Evolutionary conservation across 2,113 vertebrate species (phyloP), one percentile per base, ranked within the genome.

Genomic region (Melanotaenia duboulayi): DNA sequence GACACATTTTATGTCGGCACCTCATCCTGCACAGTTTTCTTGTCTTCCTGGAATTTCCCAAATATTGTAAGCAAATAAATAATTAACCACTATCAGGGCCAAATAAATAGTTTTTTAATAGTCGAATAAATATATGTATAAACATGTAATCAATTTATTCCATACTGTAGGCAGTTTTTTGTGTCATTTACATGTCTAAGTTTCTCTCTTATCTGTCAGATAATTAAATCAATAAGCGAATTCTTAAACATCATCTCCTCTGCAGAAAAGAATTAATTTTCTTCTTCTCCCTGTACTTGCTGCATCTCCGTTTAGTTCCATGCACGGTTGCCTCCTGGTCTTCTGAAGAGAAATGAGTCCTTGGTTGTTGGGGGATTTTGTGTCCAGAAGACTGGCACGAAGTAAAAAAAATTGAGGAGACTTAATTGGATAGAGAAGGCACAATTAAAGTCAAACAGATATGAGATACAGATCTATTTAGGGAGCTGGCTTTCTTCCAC

Each of bases 301-400:
- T 52, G 32, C 59, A 42, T 71, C 68, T 61, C 60, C 65, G 77
- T 76, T 91, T 91, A 89, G 58, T 85, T 77, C 78, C 71, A 32
- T 82, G 73, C 79, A 79, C 81, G 87, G 74, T 86, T 71, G 60
- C 71, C 73, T 72, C 23, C 24, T 17, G 39, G 71, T 86, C 42
- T 74, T 78, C 19, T 84, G 39, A 78, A 80, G 70, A 86, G n/a
- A 63, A 39, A n/a, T 54, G 22, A 20, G 24, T 71, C 35, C 2
- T 14, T 11, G 52, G 39, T 32, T 44, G 14, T 42, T 61, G 37
- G 17, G 22, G 11, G 23, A 35, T 58, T 83, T 64, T 71, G 22
- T 55, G 49, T 66, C 65, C 39, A 32, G 68, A 71, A 51, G 57
- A 67, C 80, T 65, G 52, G 46, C 35, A 42, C n/a, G 39, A 22